Evolutionary conservation across 2,113 vertebrate species (phyloP).

Genomic region (Muntiacus muntjak): DNA sequence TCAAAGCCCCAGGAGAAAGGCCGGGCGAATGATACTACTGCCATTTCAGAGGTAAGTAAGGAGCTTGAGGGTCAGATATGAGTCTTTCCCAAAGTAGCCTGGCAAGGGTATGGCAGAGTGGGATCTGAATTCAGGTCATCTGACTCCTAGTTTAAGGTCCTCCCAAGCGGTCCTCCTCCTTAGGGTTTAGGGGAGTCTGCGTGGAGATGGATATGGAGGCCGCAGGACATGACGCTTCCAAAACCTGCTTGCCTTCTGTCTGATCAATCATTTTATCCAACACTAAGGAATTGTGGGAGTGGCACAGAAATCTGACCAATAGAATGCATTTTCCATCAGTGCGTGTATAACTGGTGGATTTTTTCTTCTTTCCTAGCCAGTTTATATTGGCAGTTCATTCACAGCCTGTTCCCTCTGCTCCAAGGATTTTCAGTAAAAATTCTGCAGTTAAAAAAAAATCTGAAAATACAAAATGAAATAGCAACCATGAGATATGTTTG

Average conservation of each 20-base stretch:
- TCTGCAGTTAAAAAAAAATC: background rate
- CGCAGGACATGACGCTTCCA: background rate
- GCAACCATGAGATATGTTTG: background rate
- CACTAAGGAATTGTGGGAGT: background rate
- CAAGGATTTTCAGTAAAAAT: conserved; percentile 13
- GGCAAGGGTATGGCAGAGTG: background rate
- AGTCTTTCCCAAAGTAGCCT: background rate
- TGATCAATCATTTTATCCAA: background rate
- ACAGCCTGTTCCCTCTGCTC: background rate
- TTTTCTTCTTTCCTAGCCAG: background rate
- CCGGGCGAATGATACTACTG: background rate
- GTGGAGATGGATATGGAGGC: background rate
- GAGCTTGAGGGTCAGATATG: background rate
- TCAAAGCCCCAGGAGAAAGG: background rate
- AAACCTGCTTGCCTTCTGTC: background rate
- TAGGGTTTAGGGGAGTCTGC: background rate
- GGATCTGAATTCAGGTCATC: background rate
- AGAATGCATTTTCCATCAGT: background rate
- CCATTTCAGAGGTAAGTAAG: background rate
- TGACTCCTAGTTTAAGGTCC: background rate
- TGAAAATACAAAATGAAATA: conserved; percentile 43
- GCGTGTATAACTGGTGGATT: background rate
- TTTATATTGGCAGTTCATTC: conserved; percentile 29
- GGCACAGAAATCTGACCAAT: background rate
- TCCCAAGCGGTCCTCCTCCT: background rate